Evolutionary conservation across 1,140 invertebrate genomes (phyloP), one percentile per base, ranked within the genome.

Genomic region (Zophobas atratus): DNA sequence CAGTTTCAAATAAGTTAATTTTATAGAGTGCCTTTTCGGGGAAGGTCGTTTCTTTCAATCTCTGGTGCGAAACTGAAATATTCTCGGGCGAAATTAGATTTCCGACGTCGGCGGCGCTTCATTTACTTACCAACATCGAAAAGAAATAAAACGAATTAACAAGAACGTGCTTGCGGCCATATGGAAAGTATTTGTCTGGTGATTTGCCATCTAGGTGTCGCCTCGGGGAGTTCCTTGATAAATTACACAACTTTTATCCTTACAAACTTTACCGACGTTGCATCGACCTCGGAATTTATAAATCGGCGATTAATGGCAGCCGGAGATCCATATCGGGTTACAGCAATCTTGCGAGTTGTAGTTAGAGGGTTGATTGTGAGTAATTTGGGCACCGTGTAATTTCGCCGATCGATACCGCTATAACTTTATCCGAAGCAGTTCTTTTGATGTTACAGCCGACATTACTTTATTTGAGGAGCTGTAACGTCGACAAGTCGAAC

Each of bases 281-380:
- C 60, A 67, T 41, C 60, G 60, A 67, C 38, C 43, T 36, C 39
- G 5, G 57, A 36, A 63, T 63, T 63, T 63, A 63, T 63, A 63
- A 63, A 63, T 63, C 36, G 57, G 57, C 57, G 60, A 67, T 67
- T 67, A 67, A 67, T 67, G 60, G 39, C 38, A 67, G 43, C 33
- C 5, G 6, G 39, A 43, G 60, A 67, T 67, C 33, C 60, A 33
- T 67, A 67, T 67, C 60, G 33, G 43, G 39, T 41, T n/a, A 3
- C 38, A 43, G 60, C 60, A 67, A 67, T 51, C 49, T 67, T 46
- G n/a, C 39, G 32, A 63, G 33, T 63, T 6, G 57, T 63, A 63
- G 39, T 63, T 43, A 67, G n/a, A 20, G 20, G 20, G 49, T 51
- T 51, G 49, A 51, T 51, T 51, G 20, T 51, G 20, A 67, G 39